These are phyloP conservation scores for Thalassoma bifasciatum DNA, from an alignment of 2,113 vertebrate genomes.

Conservation along the genomic window DNA sequence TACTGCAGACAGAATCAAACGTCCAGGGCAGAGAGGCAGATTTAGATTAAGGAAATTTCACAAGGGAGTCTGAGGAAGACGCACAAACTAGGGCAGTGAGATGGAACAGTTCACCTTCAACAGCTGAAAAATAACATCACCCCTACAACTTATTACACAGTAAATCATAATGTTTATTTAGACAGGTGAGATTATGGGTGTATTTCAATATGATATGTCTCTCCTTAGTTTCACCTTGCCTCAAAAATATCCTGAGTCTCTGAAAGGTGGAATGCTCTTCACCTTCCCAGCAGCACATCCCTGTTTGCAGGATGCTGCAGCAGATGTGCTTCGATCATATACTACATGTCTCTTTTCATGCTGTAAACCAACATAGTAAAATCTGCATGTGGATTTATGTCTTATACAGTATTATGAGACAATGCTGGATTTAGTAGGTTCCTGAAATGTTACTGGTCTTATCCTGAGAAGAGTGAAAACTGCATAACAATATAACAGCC, in stretches of 20 bases:
- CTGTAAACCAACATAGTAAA: neutral
- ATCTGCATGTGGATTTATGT: neutral
- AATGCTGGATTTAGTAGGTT: neutral
- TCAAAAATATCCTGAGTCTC: conserved; percentile 45
- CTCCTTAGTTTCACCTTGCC: conserved; percentile 60
- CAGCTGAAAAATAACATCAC: conserved; percentile 6
- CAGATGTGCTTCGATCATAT: neutral
- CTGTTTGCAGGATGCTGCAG: conserved; percentile 54
- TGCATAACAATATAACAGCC: neutral
- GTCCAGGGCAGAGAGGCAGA: conserved; percentile 9
- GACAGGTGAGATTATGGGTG: conserved; percentile 7
- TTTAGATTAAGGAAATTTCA: conserved; percentile 50
- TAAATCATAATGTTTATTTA: neutral
- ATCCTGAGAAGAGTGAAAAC: neutral
- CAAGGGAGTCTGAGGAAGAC: conserved; percentile 60
- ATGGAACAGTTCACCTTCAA: conserved; percentile 62
- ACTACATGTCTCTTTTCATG: neutral
- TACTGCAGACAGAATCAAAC: conserved; percentile 24
- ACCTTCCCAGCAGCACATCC: conserved; percentile 31
- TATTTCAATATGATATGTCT: conserved; percentile 49
- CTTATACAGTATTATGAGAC: neutral
- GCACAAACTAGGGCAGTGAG: conserved; percentile 62
- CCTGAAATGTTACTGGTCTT: neutral
- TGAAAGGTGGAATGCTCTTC: conserved; percentile 52
- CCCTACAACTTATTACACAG: neutral